phyloP scores from a whole-genome alignment of 2,797 vertebrate species.

The Myotis myotis region DNA sequence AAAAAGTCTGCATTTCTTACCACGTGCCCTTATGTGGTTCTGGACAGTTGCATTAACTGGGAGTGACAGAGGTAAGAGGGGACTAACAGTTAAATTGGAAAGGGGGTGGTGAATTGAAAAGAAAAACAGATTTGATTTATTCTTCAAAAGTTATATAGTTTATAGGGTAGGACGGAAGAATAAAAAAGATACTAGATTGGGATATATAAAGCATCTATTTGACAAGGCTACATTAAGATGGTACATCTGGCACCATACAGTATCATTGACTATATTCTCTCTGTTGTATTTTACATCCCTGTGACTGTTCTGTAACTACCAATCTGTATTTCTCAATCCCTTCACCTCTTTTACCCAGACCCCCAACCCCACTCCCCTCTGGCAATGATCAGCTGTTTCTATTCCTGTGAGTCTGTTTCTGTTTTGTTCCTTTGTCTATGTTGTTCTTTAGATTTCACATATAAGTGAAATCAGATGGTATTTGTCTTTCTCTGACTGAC shows the following conservation, averaged over 20 bases:
- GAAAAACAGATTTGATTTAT: constrained; percentile 12
- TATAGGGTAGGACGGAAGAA: neutral
- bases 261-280: neutral
- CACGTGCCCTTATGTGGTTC: neutral
- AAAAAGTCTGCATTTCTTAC: constrained; percentile 4
- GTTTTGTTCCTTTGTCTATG: neutral
- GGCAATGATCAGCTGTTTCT: neutral
- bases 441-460: neutral
- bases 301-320: neutral
- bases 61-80: neutral
- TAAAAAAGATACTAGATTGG: neutral
- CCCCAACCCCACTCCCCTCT: neutral
- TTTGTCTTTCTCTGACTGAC: neutral
- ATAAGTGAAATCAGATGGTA: neutral
- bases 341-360: neutral
- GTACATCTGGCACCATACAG: neutral
- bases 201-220: neutral
- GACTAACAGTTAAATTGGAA: neutral
- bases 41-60: neutral
- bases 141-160: neutral
- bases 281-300: neutral
- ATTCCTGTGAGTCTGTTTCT: neutral
- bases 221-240: neutral
- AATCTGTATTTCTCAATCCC: neutral
- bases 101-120: neutral